Conservation (phyloP, 2,113 vertebrate genomes). For the Galbula dea region DNA sequence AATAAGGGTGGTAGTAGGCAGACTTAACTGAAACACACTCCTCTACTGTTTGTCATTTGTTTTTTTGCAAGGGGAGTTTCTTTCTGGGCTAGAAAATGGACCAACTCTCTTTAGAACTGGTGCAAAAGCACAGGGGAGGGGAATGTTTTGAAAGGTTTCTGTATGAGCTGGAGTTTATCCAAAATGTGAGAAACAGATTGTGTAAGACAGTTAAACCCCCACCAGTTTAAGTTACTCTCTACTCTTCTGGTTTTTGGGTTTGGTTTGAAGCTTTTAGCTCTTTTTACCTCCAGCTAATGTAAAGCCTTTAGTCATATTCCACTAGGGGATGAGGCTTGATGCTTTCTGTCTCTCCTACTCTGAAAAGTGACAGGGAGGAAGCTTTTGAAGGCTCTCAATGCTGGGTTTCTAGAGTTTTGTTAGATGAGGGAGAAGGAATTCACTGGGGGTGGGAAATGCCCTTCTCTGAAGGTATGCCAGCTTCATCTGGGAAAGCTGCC, state of each 20-base stretch:
- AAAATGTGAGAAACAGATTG: neutral
- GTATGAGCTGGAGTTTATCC: neutral
- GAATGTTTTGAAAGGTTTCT: neutral
- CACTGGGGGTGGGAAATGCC: neutral
- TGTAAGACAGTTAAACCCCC: neutral
- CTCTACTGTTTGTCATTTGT: accelerated
- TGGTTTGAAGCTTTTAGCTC: neutral
- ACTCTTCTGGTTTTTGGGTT: neutral
- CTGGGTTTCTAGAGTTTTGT: neutral
- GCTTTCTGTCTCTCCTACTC: neutral
- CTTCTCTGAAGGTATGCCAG: neutral
- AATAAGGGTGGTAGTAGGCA: neutral
- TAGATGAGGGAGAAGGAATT: neutral
- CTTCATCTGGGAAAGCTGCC: neutral
- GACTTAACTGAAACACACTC: neutral
- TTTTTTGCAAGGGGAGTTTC: neutral
- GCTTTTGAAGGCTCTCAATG: neutral
- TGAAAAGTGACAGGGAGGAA: neutral
- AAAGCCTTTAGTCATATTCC: neutral
- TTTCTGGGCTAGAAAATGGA: neutral
- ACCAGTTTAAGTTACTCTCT: neutral
- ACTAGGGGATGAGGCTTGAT: neutral
- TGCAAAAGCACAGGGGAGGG: neutral
- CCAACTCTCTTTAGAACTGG: neutral
- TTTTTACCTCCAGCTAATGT: neutral